Evolutionary conservation across 1,140 invertebrate genomes (phyloP).

Genomic region (Lordiphosa mommai): DNA sequence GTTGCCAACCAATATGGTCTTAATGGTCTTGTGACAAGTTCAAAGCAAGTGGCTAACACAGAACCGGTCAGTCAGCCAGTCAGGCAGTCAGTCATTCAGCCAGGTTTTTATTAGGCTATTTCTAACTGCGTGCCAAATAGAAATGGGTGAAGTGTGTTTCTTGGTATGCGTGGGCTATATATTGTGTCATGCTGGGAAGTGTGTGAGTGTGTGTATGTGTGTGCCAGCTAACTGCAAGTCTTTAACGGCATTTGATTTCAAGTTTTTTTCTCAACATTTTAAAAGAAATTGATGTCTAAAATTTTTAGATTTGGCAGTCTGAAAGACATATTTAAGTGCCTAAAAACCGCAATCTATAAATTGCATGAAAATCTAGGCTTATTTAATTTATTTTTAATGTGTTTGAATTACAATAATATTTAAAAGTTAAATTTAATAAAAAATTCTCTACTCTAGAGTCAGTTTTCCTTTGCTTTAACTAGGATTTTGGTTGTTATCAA

Average conservation of each 20-base stretch:
- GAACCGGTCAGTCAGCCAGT: neutral
- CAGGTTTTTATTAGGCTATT: constrained; percentile 69
- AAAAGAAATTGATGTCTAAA: constrained; percentile 4
- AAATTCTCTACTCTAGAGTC: too few relatives aligned
- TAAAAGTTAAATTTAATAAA: too few relatives aligned
- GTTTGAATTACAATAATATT: too few relatives aligned
- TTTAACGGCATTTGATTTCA: constrained; percentile 59
- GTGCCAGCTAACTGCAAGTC: constrained; percentile 51
- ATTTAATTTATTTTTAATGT: too few relatives aligned
- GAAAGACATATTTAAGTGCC: too few relatives aligned
- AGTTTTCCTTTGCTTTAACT: too few relatives aligned
- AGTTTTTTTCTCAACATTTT: constrained; percentile 31
- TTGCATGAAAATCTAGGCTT: too few relatives aligned
- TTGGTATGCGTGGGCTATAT: constrained; percentile 33
- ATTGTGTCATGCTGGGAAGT: constrained; percentile 29
- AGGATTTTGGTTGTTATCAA: too few relatives aligned
- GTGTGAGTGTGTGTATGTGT: constrained; percentile 1
- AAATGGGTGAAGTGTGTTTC: constrained; percentile 32
- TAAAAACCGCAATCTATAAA: too few relatives aligned
- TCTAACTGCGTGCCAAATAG: constrained; percentile 56
- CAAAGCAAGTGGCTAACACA: constrained; percentile 27
- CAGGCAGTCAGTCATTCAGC: constrained; percentile 35
- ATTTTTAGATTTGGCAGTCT: neutral
- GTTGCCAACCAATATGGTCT: constrained; percentile 68
- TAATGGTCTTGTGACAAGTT: constrained; percentile 73